Percentiles rank a stretch among this genome's conserved stretches.
phyloP scores from a whole-genome alignment of 2,113 vertebrate genomes.

The Sisor rabdophorus region DNA sequence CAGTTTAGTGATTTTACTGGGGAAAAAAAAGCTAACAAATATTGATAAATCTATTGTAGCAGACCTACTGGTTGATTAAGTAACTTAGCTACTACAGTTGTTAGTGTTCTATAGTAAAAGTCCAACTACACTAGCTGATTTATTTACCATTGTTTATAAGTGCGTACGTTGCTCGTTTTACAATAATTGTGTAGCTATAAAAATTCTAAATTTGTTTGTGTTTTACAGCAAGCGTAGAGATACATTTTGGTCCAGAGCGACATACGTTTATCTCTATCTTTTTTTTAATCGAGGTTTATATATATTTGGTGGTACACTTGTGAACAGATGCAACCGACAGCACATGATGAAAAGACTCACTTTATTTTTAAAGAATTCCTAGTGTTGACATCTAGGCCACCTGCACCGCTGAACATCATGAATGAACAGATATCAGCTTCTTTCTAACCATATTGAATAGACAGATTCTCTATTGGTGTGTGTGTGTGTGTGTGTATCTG shows the following conservation, averaged over 20 bases:
- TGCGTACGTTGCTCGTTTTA: neutral
- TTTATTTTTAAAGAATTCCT: constrained; percentile 2
- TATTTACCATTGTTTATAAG: neutral
- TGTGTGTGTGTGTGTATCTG: constrained; percentile 8
- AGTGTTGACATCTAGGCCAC: constrained; percentile 5
- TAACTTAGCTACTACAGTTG: neutral
- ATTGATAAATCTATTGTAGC: neutral
- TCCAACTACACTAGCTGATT: neutral
- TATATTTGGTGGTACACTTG: constrained; percentile 5
- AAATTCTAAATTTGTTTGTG: neutral
- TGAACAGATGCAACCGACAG: neutral
- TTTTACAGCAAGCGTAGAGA: neutral
- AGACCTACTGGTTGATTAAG: neutral
- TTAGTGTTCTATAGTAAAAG: neutral
- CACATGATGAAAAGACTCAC: neutral
- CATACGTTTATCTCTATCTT: no score
- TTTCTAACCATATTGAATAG: constrained; percentile 7
- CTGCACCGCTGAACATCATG: neutral
- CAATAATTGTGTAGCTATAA: neutral
- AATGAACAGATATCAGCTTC: constrained; percentile 23
- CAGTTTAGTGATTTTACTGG: neutral
- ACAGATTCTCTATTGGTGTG: neutral
- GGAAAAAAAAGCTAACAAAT: neutral
- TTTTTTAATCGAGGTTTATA: no score
- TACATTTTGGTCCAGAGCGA: no score